These are phyloP conservation scores for Cryptoblepharus egeriae DNA, from an alignment of 2,797 vertebrate species.

Conservation along the genomic window DNA sequence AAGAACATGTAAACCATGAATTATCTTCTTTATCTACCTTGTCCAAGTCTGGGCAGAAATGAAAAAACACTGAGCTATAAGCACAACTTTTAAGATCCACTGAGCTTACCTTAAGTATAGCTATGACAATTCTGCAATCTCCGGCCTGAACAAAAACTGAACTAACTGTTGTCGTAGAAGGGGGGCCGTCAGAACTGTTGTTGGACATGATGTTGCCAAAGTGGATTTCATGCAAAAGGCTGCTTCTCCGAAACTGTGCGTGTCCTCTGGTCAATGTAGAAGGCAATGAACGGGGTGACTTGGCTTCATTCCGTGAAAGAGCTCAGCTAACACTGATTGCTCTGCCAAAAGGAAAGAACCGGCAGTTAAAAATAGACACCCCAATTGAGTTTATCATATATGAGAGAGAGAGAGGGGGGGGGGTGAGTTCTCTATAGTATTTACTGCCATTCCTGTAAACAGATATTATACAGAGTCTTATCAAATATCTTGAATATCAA, in stretches of 20 bases:
- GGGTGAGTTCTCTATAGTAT: too few species aligned
- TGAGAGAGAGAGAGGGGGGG: slow-evolving; percentile 63
- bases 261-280: slow-evolving; percentile 56
- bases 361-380: slow-evolving; percentile 88
- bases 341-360: slow-evolving; percentile 82
- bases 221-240: slow-evolving; percentile 41
- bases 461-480: slow-evolving; percentile 28
- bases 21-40: background rate
- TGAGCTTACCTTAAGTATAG: slow-evolving; percentile 87
- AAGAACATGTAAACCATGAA: background rate
- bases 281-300: slow-evolving; percentile 48
- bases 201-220: slow-evolving; percentile 73
- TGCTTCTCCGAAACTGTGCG: background rate
- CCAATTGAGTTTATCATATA: slow-evolving; percentile 86
- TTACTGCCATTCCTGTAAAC: slow-evolving; percentile 68
- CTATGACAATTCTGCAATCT: slow-evolving; percentile 83
- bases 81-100: background rate
- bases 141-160: slow-evolving; percentile 90
- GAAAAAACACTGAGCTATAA: background rate
- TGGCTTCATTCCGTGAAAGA: slow-evolving; percentile 74
- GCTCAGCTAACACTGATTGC: slow-evolving; percentile 76
- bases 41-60: background rate
- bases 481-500: background rate
- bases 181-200: slow-evolving; percentile 60
- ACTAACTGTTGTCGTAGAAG: slow-evolving; percentile 86